Base-by-base conservation (phyloP, 2,113 vertebrate species). In the Bos indicus region DNA sequence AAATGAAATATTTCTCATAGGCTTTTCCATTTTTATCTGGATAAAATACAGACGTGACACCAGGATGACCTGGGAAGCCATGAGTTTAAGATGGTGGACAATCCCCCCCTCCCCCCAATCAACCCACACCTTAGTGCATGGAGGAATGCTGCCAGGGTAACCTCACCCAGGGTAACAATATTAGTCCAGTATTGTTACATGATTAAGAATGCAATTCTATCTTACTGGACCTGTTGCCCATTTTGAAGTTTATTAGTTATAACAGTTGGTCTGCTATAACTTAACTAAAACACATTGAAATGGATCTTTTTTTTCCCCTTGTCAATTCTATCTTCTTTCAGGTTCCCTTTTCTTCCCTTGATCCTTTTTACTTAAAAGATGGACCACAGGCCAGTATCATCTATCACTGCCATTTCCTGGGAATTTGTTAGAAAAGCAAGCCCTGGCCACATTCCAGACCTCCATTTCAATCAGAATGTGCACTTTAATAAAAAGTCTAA, bases 381-480 rank as follows among this genome's bases (percentile, higher is more conserved):
- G 30, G 57, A 46, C 28, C n/a, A 85, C 13, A 88, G 54, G 54
- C 60, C 59, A 81, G 15, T 14, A 77, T 43, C 40, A 77, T 19
- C 67, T 9, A 87, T 60, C 33, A 54, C 7, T 48, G 51, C 25
- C 19, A 59, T 81, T 86, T 97, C 40, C 36, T 92, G 40, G 51
- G 23, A 95, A 3, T 6, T 89, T 52, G 23, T 30, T 43, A 94
- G 46, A 78, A 95, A 87, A 82, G 9, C 51, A 88, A 94, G 88
- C 36, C 13, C 16, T 26, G 71, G 23, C 2, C 33, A 12, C 19
- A 85, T 46, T 15, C 15, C 11, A 95, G 13, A 67, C 25, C 5
- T 88, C 5, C 54, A 90, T 93, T 97, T 93, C 81, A 56, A 62
- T 62, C 6, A 74, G 30, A 95, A 96, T 90, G 6, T 94, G 11